phyloP scores from a whole-genome alignment of 2,113 vertebrate species.

The Symphodus melops region DNA sequence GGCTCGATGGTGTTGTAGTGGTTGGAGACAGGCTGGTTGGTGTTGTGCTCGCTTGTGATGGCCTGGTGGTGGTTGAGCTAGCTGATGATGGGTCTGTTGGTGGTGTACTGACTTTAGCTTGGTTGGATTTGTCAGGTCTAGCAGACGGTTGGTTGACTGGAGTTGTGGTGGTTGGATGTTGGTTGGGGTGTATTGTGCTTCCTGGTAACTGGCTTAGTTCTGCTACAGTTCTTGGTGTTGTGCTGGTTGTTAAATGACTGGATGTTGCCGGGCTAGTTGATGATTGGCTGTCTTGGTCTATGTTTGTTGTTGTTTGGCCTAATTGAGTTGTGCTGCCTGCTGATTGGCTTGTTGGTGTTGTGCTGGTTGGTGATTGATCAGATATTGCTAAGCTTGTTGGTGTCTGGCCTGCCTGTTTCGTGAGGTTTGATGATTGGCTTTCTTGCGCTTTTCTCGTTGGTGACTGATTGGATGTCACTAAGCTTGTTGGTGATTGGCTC shows the following conservation, averaged over 20 bases:
- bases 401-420: not conserved
- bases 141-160: not conserved
- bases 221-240: not conserved
- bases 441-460: no score
- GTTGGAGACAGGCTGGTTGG: not conserved
- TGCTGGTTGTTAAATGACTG: not conserved
- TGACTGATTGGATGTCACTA: not conserved
- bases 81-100: not conserved
- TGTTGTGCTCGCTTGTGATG: not conserved
- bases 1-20: not conserved
- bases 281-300: not conserved
- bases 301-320: not conserved
- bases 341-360: no score
- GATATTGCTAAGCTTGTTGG: no score
- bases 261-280: not conserved
- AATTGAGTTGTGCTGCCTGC: no score
- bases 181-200: not conserved
- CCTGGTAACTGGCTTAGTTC: no score
- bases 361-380: no score
- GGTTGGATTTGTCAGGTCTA: not conserved
- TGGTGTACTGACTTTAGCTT: not conserved
- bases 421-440: not conserved
- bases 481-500: not conserved
- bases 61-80: not conserved
- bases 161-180: constrained; percentile 1